Evolutionary conservation across 1,140 invertebrate genomes (phyloP).

Genomic region (Anoplophora glabripennis): DNA sequence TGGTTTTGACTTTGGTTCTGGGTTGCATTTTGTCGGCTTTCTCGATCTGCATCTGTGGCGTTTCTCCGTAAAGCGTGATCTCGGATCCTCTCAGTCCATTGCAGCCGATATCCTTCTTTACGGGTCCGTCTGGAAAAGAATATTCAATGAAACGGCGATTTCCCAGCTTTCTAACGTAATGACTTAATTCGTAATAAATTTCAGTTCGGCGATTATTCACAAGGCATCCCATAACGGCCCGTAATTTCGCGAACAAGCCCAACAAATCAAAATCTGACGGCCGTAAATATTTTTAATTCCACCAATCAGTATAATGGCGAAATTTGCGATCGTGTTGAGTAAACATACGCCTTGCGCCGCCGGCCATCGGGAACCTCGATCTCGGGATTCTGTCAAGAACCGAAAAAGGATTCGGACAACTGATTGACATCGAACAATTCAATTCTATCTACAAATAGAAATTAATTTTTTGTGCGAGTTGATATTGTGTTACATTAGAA

Average conservation of each 20-base stretch:
- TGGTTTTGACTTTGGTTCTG: constrained; percentile 60
- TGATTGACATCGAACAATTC: no score
- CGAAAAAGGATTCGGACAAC: no score
- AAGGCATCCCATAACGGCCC: constrained; percentile 1
- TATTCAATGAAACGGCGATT: not conserved
- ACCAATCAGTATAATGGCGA: constrained; percentile 14
- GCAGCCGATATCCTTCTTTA: constrained; percentile 20
- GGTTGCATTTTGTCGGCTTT: constrained; percentile 37
- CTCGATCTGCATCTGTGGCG: constrained; percentile 28
- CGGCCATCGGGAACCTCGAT: not conserved
- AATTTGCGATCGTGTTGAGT: constrained; percentile 7
- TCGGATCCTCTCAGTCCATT: constrained; percentile 44
- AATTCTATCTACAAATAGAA: no score
- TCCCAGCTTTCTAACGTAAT: constrained; percentile 1
- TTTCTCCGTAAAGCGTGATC: constrained; percentile 48
- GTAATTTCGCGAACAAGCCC: constrained; percentile 9
- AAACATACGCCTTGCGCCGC: constrained; percentile 8
- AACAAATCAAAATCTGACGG: constrained; percentile 14
- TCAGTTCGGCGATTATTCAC: not conserved
- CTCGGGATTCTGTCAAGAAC: no score
- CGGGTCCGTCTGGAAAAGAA: constrained; percentile 26
- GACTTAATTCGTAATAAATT: constrained; percentile 2
- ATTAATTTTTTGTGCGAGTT: no score
- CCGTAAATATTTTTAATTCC: constrained; percentile 19
- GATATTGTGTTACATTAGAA: no score